These are phyloP conservation scores for Lagria hirta DNA, from an alignment of 2,888 invertebrate species.

Conservation along the genomic window DNA sequence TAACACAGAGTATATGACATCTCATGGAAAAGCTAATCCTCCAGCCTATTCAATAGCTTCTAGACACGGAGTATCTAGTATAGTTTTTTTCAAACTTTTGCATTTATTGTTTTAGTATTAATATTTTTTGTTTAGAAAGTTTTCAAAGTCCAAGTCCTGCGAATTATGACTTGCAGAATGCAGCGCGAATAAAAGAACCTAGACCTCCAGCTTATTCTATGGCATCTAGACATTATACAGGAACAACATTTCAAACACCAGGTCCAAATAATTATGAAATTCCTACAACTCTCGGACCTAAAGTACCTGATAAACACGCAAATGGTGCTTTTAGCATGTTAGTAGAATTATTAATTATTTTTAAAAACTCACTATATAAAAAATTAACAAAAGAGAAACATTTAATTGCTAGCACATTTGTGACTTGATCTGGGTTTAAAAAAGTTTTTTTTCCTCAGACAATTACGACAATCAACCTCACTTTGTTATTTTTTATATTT, in stretches of 20 bases:
- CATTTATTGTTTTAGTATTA: constrained; percentile 3
- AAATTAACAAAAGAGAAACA: no score
- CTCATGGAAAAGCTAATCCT: constrained; percentile 53
- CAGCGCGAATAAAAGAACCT: constrained; percentile 57
- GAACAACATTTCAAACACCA: constrained; percentile 52
- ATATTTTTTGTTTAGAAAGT: constrained; percentile 32
- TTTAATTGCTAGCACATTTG: no score
- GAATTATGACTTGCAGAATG: constrained; percentile 63
- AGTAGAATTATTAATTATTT: constrained; percentile 26
- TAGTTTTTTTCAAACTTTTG: no score
- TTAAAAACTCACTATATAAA: neutral
- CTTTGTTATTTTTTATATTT: no score
- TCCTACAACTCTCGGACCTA: constrained; percentile 58
- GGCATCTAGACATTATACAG: constrained; percentile 51
- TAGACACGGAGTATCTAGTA: constrained; percentile 38
- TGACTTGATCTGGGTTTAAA: no score
- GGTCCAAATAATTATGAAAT: constrained; percentile 65
- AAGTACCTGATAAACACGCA: constrained; percentile 56
- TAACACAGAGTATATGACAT: constrained; percentile 57
- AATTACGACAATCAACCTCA: no score
- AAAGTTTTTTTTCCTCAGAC: no score
- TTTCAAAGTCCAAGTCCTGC: constrained; percentile 64
- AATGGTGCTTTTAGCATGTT: constrained; percentile 59
- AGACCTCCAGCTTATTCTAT: constrained; percentile 64
- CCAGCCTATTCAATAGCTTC: constrained; percentile 56